Evolutionary conservation across 2,113 vertebrate genomes (phyloP).

Genomic region (Hassar affinis): DNA sequence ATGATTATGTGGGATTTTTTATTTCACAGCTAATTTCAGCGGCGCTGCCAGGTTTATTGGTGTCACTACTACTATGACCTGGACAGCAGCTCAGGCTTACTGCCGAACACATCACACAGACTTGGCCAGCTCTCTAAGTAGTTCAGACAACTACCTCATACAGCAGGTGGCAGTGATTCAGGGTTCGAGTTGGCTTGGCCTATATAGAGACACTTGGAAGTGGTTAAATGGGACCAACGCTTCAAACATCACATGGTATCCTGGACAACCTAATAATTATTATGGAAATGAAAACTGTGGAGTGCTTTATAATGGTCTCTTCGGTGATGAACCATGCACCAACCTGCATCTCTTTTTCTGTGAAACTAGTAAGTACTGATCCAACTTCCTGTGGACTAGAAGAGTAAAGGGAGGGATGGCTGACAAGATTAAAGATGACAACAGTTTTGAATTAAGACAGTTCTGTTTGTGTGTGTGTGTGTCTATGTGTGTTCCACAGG

Average conservation of each 20-base stretch:
- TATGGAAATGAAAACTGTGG: background rate
- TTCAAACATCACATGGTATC: background rate
- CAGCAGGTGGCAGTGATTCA: fast-evolving
- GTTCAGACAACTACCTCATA: background rate
- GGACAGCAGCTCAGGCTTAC: background rate
- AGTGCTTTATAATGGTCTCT: too few relatives aligned
- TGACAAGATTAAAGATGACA: too few relatives aligned
- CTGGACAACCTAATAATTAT: background rate
- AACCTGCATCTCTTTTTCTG: background rate
- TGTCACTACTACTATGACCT: background rate
- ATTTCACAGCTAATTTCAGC: background rate
- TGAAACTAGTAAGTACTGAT: background rate
- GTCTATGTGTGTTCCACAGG: too few relatives aligned
- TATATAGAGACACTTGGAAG: slow-evolving; percentile 7
- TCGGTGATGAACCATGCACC: background rate
- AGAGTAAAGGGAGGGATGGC: too few relatives aligned
- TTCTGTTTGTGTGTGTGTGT: too few relatives aligned
- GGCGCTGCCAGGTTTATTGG: background rate
- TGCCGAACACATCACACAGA: background rate
- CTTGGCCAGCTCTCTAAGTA: background rate
- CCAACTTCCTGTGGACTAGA: too few relatives aligned
- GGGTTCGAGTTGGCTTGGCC: slow-evolving; percentile 18
- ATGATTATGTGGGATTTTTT: background rate
- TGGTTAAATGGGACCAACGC: slow-evolving; percentile 20
- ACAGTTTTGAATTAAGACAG: too few relatives aligned